Evolutionary conservation across 2,888 invertebrate genomes (phyloP), one percentile per base, ranked within the genome.

Genomic region (Harmothoe impar): DNA sequence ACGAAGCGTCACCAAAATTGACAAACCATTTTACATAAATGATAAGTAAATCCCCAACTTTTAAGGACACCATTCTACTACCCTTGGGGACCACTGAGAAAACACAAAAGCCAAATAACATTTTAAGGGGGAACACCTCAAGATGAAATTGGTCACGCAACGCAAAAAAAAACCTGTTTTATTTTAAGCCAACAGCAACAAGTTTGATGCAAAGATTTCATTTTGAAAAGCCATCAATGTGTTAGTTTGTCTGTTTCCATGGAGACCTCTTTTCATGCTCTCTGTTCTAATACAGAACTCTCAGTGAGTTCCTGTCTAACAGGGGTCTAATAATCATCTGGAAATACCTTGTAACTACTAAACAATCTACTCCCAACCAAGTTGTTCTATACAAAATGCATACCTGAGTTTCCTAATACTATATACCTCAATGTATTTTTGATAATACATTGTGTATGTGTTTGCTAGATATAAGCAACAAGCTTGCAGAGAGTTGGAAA

Each of bases 191-290:
- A 62, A 3, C 62, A 62, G 62, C 62, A 15, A 20, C 62, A n/a
- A 62, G 10, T 52, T 52, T 52, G 54, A 52, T 52, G 54, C 54
- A 52, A 52, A 10, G 23, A 20, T n/a, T 62, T 62, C 20, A 5
- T 62, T n/a, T 20, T 1, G 62, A 20, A 62, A 12, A n/a, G 62
- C 3, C 62, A 62, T 5, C 62, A 62, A 12, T 62, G 62, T 62
- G 62, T 62, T 62, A 62, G 62, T 62, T n/a, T 62, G 62, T n/a
- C n/a, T n/a, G n/a, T n/a, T n/a, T n/a, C n/a, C 3, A n/a, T n/a
- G 7, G 20, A 62, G 20, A 62, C 62, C 62, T 62, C 62, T 29
- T 72, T 29, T 72, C 72, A 72, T 72, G 72, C 72, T 72, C 72
- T 72, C 72, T 72, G 72, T 72, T 29, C 72, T 72, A 72, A 15